Evolutionary conservation across 2,113 vertebrate species (phyloP).

Genomic region (Cranoglanis bouderius): DNA sequence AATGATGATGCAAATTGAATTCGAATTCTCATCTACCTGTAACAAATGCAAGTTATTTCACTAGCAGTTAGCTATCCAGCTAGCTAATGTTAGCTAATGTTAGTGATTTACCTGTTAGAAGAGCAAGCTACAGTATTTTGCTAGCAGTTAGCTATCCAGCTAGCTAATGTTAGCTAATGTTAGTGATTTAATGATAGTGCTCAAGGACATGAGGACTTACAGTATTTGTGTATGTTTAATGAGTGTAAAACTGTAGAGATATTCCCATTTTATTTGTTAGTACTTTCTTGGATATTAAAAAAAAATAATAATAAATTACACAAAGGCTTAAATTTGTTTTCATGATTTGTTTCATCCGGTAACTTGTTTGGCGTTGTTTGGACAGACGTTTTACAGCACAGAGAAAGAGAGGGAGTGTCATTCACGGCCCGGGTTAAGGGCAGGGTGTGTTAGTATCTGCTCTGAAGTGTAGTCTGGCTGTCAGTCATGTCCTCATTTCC

Average conservation of each 20-base stretch:
- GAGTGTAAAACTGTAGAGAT: background rate
- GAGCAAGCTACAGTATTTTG: background rate
- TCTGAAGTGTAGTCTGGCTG: background rate
- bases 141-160: too few species aligned
- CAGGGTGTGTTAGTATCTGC: background rate
- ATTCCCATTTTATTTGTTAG: background rate
- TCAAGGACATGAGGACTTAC: background rate
- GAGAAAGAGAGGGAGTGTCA: background rate
- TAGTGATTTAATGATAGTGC: background rate
- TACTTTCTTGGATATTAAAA: background rate
- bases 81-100: too few species aligned
- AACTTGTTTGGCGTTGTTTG: background rate
- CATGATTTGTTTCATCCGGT: background rate
- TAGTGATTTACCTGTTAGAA: background rate
- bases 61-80: background rate
- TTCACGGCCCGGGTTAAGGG: background rate
- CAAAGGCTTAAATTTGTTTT: too few species aligned
- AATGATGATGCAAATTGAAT: background rate
- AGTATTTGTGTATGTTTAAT: too few species aligned
- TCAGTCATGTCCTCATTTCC: conserved; percentile 9
- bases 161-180: background rate
- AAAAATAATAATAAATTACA: too few species aligned
- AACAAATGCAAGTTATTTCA: background rate
- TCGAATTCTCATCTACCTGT: background rate
- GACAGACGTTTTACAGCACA: background rate